phyloP scores from a whole-genome alignment of 2,888 invertebrate species.

The Chrysomela aeneicollis region DNA sequence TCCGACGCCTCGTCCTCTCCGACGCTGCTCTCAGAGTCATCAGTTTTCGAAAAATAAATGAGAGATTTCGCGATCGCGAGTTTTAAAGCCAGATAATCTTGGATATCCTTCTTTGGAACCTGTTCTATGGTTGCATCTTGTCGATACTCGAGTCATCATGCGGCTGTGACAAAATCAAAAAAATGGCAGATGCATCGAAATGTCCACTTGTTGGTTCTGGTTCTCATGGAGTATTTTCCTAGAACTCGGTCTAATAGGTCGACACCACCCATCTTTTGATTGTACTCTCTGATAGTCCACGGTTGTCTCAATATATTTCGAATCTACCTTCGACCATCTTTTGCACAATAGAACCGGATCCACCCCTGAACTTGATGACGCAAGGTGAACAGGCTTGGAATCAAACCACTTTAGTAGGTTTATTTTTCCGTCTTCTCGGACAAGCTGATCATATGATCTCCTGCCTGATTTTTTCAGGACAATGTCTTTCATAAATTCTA shows the following conservation, averaged over 20 bases:
- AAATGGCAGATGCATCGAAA: background rate
- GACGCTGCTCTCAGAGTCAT: too few species aligned
- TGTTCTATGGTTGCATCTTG: too few species aligned
- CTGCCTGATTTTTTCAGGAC: background rate
- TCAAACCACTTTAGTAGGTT: constrained; percentile 17
- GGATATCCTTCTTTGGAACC: too few species aligned
- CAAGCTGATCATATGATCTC: constrained; percentile 16
- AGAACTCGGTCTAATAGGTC: background rate
- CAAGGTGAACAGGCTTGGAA: constrained; percentile 10
- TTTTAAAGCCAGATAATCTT: too few species aligned
- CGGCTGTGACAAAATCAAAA: constrained; percentile 9
- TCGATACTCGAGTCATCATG: constrained; percentile 1
- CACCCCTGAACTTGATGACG: constrained; percentile 8
- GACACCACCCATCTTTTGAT: constrained; percentile 12
- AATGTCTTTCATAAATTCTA: constrained; percentile 20
- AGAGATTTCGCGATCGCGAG: too few species aligned
- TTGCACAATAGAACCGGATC: constrained; percentile 10
- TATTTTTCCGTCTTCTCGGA: constrained; percentile 19
- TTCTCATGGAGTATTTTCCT: too few species aligned
- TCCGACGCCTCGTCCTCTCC: too few species aligned
- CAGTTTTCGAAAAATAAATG: too few species aligned
- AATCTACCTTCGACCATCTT: constrained; percentile 13
- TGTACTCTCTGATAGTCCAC: constrained; percentile 9
- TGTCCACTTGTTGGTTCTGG: too few species aligned
- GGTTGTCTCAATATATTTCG: constrained; percentile 11